Percentiles rank a stretch among this genome's conserved stretches.
Evolutionary conservation across 2,888 invertebrate species (phyloP).

Genomic region (Trichacis sp.): DNA sequence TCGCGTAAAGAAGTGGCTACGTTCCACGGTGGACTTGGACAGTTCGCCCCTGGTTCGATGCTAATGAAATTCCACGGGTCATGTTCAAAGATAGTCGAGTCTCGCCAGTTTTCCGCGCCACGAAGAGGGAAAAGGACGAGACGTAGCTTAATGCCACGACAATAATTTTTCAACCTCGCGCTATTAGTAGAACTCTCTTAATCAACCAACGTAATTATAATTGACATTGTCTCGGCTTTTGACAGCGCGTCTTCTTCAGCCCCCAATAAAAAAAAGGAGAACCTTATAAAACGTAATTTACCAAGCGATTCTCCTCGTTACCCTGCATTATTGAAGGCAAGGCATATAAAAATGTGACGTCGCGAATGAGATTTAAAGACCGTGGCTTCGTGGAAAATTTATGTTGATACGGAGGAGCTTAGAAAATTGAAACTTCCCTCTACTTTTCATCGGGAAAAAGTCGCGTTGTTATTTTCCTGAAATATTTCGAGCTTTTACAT

Average conservation of each 20-base stretch:
- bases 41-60: constrained; percentile 59
- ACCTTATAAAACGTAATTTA: neutral
- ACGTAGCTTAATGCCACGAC: neutral
- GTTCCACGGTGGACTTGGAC: constrained; percentile 52
- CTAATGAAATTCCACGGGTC: constrained; percentile 63
- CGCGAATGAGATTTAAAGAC: too few species aligned
- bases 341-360: too few species aligned
- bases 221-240: constrained; percentile 5
- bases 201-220: constrained; percentile 3
- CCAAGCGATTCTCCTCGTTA: neutral
- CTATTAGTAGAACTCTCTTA: constrained; percentile 1
- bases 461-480: too few species aligned
- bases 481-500: too few species aligned
- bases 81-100: constrained; percentile 51
- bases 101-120: neutral
- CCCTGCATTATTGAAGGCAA: too few species aligned
- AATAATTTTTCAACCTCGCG: neutral
- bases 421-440: too few species aligned
- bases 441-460: too few species aligned
- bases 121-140: neutral
- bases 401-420: too few species aligned
- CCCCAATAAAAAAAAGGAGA: neutral
- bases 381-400: too few species aligned
- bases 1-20: neutral
- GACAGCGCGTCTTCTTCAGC: neutral